Evolutionary conservation across 2,113 vertebrate genomes (phyloP).

Genomic region (Reinhardtius hippoglossoides): DNA sequence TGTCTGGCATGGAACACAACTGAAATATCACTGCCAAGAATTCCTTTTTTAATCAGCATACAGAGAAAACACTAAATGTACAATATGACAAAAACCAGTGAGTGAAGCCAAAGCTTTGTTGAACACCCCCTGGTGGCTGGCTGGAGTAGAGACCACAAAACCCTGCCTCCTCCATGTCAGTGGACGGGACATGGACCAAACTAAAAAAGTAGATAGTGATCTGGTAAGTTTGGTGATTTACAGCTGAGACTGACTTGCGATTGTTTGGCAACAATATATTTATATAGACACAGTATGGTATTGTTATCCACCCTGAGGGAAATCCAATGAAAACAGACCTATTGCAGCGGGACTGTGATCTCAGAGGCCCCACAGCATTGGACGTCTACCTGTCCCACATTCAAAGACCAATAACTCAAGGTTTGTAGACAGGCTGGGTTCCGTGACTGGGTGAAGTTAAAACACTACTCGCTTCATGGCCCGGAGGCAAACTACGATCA

Average conservation of each 20-base stretch:
- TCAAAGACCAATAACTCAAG: conserved; percentile 45
- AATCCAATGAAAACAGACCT: conserved; percentile 43
- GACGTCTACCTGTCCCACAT: conserved; percentile 49
- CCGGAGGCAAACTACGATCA: conserved; percentile 29
- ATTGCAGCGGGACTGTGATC: not conserved
- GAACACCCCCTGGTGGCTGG: too few species aligned
- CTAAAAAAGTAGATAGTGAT: too few species aligned
- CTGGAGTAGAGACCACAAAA: too few species aligned
- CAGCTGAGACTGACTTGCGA: too few species aligned
- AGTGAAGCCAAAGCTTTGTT: too few species aligned
- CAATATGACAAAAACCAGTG: too few species aligned
- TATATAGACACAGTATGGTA: too few species aligned
- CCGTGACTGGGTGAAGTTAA: conserved; percentile 36
- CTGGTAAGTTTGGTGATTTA: too few species aligned
- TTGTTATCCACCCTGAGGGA: not conserved
- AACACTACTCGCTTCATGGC: conserved; percentile 38
- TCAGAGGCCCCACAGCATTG: conserved; percentile 1
- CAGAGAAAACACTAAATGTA: not conserved
- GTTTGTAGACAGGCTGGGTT: conserved; percentile 35
- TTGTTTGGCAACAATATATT: too few species aligned
- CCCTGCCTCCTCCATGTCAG: too few species aligned
- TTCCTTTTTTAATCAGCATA: not conserved
- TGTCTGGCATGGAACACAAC: conserved; percentile 3
- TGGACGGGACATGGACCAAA: too few species aligned
- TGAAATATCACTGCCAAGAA: not conserved